These are phyloP conservation scores for Hyles vespertilio DNA, from an alignment of 1,140 invertebrate species.

Conservation along the genomic window DNA sequence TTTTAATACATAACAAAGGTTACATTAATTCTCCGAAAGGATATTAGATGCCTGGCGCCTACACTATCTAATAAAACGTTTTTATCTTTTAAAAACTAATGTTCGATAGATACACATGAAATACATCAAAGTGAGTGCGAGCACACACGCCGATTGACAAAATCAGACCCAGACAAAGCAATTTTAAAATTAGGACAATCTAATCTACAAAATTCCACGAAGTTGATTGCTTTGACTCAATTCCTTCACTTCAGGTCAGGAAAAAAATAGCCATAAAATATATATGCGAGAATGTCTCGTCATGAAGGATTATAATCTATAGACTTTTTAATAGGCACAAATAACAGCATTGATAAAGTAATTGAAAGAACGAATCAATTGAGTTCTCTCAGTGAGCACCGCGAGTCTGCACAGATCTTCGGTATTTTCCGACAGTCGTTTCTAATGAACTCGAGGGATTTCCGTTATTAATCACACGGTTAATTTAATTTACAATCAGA, in stretches of 20 bases:
- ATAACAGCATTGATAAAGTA: slow-evolving; percentile 15
- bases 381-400: slow-evolving; percentile 17
- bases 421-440: slow-evolving; percentile 34
- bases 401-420: slow-evolving; percentile 4
- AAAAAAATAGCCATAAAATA: slow-evolving; percentile 6
- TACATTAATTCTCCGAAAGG: too few relatives aligned
- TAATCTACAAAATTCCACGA: not conserved
- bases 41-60: too few relatives aligned
- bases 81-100: too few relatives aligned
- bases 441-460: slow-evolving; percentile 37
- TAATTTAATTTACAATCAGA: slow-evolving; percentile 51
- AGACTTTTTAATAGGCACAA: slow-evolving; percentile 8
- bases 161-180: too few relatives aligned
- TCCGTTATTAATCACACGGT: slow-evolving; percentile 57
- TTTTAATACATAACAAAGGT: too few relatives aligned
- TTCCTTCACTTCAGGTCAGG: slow-evolving; percentile 2
- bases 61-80: too few relatives aligned
- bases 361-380: slow-evolving; percentile 26
- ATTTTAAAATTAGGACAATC: slow-evolving; percentile 1
- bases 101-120: too few relatives aligned
- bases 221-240: slow-evolving; percentile 6
- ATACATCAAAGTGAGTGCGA: too few relatives aligned
- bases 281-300: slow-evolving; percentile 4
- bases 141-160: too few relatives aligned
- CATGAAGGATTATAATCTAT: slow-evolving; percentile 3